Evolutionary conservation across 2,797 vertebrate species (phyloP), one percentile per base, ranked within the genome.

Genomic region (Lepilemur ruficaudatus): DNA sequence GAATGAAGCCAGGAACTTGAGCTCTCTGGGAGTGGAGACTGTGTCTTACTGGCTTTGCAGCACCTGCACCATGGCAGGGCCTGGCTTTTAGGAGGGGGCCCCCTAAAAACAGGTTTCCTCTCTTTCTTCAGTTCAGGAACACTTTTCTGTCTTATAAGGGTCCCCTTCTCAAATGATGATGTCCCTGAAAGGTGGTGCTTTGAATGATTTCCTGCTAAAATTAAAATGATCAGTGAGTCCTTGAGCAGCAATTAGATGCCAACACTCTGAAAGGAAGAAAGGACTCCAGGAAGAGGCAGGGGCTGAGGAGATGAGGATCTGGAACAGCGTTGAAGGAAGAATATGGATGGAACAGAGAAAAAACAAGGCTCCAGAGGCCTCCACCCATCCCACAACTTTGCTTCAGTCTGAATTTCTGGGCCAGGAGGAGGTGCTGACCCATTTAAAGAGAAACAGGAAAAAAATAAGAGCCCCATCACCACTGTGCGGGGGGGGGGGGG

Each of bases 1-100:
- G 82, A 84, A 70, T 23, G 78, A 93, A 96, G 52, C 79, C 18
- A 30, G 78, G 38, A 96, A 87, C 48, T 69, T 91, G 73, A 94
- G 88, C 82, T 78, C 61, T 67, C 76, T 23, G 13, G 20, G 43
- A 65, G 15, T 28, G 13, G 46, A 46, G 23, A 30, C 41, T 61
- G 20, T 38, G 61, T 63, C 57, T 86, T n/a, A 23, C 5, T 65
- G 75, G 70, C 75, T 81, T 82, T 91, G 73, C 73, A 70, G 55
- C 50, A 80, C n/a, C 46, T 32, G n/a, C 46, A n/a, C 43, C 7
- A 7, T 55, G 46, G 25, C 76, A 41, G 46, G 32, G 46, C 12
- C 78, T 41, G 48, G 50, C 28, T 90, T 67, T 67, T 67, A 79
- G n/a, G 61, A 88, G 38, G 48, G 82, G 14, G 14, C 38, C 70